Conservation (phyloP, 1,140 invertebrate species). For the Apocrypta bakeri region DNA sequence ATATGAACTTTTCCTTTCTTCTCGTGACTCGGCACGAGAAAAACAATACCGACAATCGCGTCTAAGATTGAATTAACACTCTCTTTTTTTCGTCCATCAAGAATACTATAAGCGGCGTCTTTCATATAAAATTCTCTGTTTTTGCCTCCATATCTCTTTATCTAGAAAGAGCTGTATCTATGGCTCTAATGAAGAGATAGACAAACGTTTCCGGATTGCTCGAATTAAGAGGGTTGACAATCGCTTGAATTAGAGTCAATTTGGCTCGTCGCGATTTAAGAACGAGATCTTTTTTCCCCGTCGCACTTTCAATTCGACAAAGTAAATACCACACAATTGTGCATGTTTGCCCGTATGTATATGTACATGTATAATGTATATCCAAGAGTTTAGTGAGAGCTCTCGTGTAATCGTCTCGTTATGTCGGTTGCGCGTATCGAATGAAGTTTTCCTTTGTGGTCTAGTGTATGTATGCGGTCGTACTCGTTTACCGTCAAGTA, state of each 20-base stretch:
- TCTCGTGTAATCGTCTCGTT: conserved; percentile 22
- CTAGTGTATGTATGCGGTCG: too few relatives aligned
- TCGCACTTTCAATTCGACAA: conserved; percentile 43
- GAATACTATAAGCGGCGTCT: not conserved
- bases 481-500: too few relatives aligned
- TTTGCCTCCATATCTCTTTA: too few relatives aligned
- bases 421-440: too few relatives aligned
- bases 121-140: not conserved
- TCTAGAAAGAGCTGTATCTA: too few relatives aligned
- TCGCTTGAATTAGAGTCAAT: conserved; percentile 43
- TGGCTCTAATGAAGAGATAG: not conserved
- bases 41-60: not conserved
- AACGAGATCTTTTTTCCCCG: conserved; percentile 41
- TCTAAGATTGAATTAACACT: not conserved
- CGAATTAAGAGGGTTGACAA: conserved; percentile 10
- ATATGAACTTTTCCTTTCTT: not conserved
- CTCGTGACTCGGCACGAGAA: not conserved
- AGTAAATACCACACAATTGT: conserved; percentile 36
- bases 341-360: too few relatives aligned
- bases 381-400: too few relatives aligned
- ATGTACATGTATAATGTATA: not conserved
- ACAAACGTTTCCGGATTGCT: conserved; percentile 10
- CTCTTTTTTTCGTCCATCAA: conserved; percentile 7
- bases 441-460: too few relatives aligned
- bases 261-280: conserved; percentile 44